These are phyloP conservation scores for Athetis lepigone DNA, from an alignment of 2,888 invertebrate species.

Conservation along the genomic window DNA sequence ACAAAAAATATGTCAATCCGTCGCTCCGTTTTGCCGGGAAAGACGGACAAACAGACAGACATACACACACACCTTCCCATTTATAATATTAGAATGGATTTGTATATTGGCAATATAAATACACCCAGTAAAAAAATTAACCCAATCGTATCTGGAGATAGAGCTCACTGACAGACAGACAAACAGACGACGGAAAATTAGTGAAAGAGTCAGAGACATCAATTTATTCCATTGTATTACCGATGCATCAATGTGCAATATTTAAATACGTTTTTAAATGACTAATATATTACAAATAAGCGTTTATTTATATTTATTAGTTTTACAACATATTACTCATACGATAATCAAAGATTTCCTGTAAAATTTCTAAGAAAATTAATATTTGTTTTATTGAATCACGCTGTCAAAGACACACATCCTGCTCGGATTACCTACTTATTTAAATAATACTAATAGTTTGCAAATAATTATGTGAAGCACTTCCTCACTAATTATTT, in stretches of 20 bases:
- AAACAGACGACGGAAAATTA: too few species aligned
- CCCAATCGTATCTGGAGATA: too few species aligned
- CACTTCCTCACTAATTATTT: conserved; percentile 34
- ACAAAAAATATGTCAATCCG: too few species aligned
- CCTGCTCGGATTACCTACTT: conserved; percentile 31
- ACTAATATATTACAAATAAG: background rate
- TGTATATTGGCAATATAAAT: too few species aligned
- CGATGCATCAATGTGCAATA: background rate
- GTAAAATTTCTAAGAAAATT: conserved; percentile 22
- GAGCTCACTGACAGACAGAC: too few species aligned
- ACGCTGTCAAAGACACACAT: conserved; percentile 17
- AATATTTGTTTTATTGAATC: conserved; percentile 25
- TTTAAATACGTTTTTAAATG: background rate
- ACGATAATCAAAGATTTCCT: conserved; percentile 16
- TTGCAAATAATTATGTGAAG: conserved; percentile 39
- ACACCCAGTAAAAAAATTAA: too few species aligned
- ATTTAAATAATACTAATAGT: conserved; percentile 33
- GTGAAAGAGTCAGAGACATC: too few species aligned
- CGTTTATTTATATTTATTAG: conserved; percentile 10
- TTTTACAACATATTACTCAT: conserved; percentile 15
- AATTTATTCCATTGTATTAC: background rate
- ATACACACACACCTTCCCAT: too few species aligned
- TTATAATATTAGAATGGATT: too few species aligned
- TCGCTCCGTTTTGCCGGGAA: too few species aligned
- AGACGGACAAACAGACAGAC: too few species aligned